Evolutionary conservation across 2,888 invertebrate genomes (phyloP).

Genomic region (Agriopis marginaria): DNA sequence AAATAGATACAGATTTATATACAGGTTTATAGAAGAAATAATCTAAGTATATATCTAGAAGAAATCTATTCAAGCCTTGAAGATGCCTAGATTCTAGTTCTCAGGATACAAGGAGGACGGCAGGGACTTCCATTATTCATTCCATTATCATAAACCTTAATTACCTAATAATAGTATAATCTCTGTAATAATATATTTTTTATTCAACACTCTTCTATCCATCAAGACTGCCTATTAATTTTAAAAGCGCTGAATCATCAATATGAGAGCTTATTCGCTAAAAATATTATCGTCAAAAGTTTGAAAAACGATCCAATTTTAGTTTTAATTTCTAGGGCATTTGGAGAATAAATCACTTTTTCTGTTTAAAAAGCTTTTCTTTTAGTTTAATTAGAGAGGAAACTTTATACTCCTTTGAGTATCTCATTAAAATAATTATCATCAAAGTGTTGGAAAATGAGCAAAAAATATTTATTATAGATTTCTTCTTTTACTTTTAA

Average conservation of each 20-base stretch:
- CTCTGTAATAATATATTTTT: constrained; percentile 6
- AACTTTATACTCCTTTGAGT: background rate
- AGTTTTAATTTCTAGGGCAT: background rate
- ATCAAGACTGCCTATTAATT: background rate
- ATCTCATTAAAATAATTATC: constrained; percentile 2
- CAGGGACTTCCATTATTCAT: too few relatives aligned
- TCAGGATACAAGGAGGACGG: too few relatives aligned
- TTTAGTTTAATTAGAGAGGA: constrained; percentile 10
- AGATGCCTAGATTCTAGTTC: too few relatives aligned
- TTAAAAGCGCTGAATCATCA: constrained; percentile 1
- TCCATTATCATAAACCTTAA: too few relatives aligned
- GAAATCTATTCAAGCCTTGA: too few relatives aligned
- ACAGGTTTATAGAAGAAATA: too few relatives aligned
- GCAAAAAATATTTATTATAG: background rate
- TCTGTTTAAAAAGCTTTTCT: background rate
- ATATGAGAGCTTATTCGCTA: background rate
- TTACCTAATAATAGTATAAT: too few relatives aligned
- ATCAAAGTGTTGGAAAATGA: background rate
- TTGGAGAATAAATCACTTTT: background rate
- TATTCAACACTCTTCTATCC: background rate
- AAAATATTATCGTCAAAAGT: constrained; percentile 1
- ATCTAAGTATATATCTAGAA: too few relatives aligned
- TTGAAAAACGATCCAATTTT: constrained; percentile 2
- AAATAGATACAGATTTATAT: too few relatives aligned
- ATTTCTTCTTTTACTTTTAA: background rate